Base-by-base conservation (phyloP, 2,113 vertebrate species). In the Oceanodroma tethys region DNA sequence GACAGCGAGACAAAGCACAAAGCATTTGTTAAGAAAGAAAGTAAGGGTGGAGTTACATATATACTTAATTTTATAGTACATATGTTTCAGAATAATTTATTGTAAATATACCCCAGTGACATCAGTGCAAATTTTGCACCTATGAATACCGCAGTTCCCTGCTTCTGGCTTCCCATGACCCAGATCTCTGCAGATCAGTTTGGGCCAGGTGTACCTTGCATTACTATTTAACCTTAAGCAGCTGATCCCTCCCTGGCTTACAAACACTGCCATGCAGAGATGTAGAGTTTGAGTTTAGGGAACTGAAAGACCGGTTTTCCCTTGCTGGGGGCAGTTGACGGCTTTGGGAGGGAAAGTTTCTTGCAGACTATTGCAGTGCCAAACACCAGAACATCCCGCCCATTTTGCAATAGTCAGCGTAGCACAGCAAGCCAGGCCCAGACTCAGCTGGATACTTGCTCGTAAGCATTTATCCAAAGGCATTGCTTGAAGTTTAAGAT, bases 371-470 rank as follows among this genome's bases (percentile, higher is more conserved):
- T 13, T 62, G 42, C 62, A 71, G 70, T 8, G 43, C 81, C 43
- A 59, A 52, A 75, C 60, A 40, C 26, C 66, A 71, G 48, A 32
- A 20, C n/a, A 34, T 27, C 6, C 22, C 62, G 20, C 75, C 47
- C 0, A 0, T 38, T 83, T 32, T 47, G 67, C 67, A 86, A 36
- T 16, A 36, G 36, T 30, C 12, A 26, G 7, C 0, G 0, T 13
- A 38, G 52, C 4, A 4, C 47, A 30, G 63, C 45, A 32, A 47
- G 63, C 36, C 42, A 47, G 59, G 43, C 55, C 45, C 50, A 78
- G 84, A 13, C 45, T 60, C 7, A 25, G 40, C 16, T 6, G 8
- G 47, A 29, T n/a, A 21, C 13, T 7, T 48, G 48, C 53, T 84
- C 2, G 1, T 55, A 67, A 72, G 25, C 27, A 11, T 27, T 86